Evolutionary conservation across 2,797 vertebrate species (phyloP).

Genomic region (Esox lucius): DNA sequence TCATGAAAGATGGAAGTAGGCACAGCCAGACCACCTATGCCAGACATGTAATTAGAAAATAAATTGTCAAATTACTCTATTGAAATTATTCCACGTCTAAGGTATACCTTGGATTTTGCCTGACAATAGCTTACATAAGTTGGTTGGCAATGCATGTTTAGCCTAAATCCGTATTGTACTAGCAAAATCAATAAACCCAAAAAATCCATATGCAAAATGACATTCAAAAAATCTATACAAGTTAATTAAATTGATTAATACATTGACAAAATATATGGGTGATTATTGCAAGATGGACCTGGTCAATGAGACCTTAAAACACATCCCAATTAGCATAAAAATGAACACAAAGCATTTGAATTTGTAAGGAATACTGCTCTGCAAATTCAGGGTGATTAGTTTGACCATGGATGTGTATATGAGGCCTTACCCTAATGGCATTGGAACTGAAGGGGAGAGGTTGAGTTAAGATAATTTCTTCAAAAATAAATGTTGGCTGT

Average conservation of each 20-base stretch:
- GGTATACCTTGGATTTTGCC: neutral
- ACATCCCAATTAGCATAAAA: neutral
- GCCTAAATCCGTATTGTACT: neutral
- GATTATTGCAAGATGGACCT: neutral
- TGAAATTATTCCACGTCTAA: neutral
- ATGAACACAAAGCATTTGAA: neutral
- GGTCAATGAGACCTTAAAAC: neutral
- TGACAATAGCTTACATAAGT: neutral
- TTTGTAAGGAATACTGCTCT: neutral
- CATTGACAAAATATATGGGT: slow-evolving; percentile 2
- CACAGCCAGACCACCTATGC: neutral
- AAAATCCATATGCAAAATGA: neutral
- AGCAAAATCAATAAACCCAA: neutral
- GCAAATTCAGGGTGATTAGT: neutral
- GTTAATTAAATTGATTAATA: neutral
- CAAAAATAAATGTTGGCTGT: no score
- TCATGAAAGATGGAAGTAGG: neutral
- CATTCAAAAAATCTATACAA: neutral
- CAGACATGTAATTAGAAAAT: neutral
- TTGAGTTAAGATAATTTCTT: no score
- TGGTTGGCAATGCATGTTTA: neutral
- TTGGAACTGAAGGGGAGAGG: no score
- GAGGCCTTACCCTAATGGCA: no score
- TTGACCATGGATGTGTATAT: neutral
- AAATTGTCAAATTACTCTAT: neutral